These are phyloP conservation scores for Acanthosepion esculentum DNA, from an alignment of 2,888 invertebrate species.

Conservation along the genomic window DNA sequence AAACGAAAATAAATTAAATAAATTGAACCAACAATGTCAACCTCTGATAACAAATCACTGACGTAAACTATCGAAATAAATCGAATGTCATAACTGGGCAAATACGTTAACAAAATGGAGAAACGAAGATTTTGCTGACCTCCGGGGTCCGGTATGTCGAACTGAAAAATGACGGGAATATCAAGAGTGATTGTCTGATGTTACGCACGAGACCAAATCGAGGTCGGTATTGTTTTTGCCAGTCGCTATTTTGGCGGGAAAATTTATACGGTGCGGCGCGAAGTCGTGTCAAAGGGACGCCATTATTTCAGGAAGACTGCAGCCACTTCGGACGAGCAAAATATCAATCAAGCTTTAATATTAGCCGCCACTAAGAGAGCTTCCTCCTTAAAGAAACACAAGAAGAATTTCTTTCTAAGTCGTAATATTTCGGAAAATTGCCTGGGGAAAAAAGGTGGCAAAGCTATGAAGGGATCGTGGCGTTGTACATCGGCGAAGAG, in stretches of 20 bases:
- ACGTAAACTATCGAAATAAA: background rate
- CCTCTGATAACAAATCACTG: constrained; percentile 14
- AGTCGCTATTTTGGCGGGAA: background rate
- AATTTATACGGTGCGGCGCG: background rate
- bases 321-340: background rate
- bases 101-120: background rate
- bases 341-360: background rate
- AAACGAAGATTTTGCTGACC: background rate
- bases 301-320: background rate
- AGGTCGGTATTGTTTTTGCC: background rate
- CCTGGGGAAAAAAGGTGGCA: too few species aligned
- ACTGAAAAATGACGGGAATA: background rate
- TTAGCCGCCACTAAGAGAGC: background rate
- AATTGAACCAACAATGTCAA: background rate
- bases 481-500: too few species aligned
- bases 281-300: background rate
- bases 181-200: background rate
- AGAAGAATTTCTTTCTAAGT: background rate
- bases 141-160: background rate
- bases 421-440: background rate
- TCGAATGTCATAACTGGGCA: background rate
- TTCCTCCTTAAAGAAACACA: background rate
- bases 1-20: background rate
- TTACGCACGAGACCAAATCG: constrained; percentile 16
- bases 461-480: too few species aligned